phyloP scores from a whole-genome alignment of 2,113 vertebrate species.

The Balaeniceps rex region DNA sequence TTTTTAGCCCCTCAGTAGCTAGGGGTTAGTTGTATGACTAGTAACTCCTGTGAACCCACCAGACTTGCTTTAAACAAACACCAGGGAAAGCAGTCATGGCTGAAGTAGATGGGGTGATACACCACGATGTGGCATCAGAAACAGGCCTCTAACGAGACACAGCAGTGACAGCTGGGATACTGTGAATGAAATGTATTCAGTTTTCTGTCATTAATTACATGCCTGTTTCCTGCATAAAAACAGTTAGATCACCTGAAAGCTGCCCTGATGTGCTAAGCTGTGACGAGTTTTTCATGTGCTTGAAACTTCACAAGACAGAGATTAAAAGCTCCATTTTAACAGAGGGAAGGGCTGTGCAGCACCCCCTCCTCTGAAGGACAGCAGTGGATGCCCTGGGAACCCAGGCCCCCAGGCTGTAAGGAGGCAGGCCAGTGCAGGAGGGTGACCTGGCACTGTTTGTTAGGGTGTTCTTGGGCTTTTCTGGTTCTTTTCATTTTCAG shows the following conservation, averaged over 20 bases:
- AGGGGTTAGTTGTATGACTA: background rate
- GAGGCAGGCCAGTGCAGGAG: background rate
- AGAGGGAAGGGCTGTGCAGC: background rate
- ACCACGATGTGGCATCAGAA: background rate
- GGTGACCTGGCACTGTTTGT: background rate
- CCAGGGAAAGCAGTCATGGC: background rate
- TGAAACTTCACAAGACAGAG: background rate
- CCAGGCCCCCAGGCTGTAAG: fast-evolving
- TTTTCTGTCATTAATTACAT: background rate
- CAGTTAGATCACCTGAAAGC: background rate
- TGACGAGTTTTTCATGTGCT: fast-evolving
- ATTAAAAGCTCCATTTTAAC: background rate
- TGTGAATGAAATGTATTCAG: background rate
- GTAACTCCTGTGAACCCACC: background rate
- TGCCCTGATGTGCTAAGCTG: background rate
- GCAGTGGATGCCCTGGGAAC: background rate
- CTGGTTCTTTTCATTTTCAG: background rate
- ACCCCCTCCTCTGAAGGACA: background rate
- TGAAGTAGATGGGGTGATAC: background rate
- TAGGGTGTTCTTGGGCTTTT: background rate
- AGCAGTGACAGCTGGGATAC: background rate
- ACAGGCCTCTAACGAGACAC: background rate
- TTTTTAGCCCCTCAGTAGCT: background rate
- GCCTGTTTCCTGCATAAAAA: background rate
- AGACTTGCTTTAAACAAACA: background rate